A percentile compares a stretch with the other conserved stretches of the same genome.
Conservation (phyloP, 2,797 vertebrate species). For the Capromys pilorides region DNA sequence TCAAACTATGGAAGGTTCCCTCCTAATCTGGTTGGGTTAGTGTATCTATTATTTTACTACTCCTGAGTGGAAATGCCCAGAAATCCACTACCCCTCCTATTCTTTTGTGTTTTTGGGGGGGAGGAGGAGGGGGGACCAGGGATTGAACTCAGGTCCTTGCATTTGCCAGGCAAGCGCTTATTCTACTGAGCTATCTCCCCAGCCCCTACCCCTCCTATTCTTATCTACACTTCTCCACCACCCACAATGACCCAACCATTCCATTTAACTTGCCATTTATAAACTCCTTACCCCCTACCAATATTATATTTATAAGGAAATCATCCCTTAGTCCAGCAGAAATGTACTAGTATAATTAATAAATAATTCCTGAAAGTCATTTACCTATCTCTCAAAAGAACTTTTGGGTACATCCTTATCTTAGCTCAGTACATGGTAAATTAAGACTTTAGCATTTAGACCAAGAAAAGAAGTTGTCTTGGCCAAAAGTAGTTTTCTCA, state of each 20-base stretch:
- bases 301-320: slow-evolving; percentile 59
- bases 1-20: slow-evolving; percentile 80
- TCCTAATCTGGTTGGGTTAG: slow-evolving; percentile 77
- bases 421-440: slow-evolving; percentile 38
- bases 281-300: slow-evolving; percentile 59
- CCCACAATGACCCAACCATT: slow-evolving; percentile 56
- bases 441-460: slow-evolving; percentile 52
- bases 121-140: too few relatives aligned
- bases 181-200: too few relatives aligned
- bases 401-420: slow-evolving; percentile 56
- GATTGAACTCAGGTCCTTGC: too few relatives aligned
- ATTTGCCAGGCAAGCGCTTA: too few relatives aligned
- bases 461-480: slow-evolving; percentile 58
- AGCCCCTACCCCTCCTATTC: slow-evolving; percentile 51
- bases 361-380: slow-evolving; percentile 55
- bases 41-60: slow-evolving; percentile 75
- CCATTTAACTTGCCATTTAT: slow-evolving; percentile 47
- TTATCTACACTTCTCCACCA: neutral
- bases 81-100: slow-evolving; percentile 57
- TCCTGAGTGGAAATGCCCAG: slow-evolving; percentile 68
- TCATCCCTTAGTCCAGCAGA: slow-evolving; percentile 27
- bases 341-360: slow-evolving; percentile 48
- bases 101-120: too few relatives aligned
- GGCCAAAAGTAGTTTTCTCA: slow-evolving; percentile 69
- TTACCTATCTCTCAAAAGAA: slow-evolving; percentile 60